Base-by-base conservation (phyloP, 2,113 vertebrate genomes). In the Lepisosteus osseus region DNA sequence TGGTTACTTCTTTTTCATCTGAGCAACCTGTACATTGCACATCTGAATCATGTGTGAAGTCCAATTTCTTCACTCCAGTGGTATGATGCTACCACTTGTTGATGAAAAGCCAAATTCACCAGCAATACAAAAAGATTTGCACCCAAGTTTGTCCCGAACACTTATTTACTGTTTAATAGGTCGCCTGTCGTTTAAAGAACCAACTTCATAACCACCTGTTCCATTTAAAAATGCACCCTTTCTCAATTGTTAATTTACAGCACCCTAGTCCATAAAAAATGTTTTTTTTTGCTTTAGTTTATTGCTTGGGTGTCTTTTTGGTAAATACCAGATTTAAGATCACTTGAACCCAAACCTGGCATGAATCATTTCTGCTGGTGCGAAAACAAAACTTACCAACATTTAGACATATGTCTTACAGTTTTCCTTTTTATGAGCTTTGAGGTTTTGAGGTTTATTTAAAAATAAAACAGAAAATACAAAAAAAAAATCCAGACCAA, bases 371-470 rank as follows among this genome's bases (percentile, higher is more conserved):
- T 8, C 57, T 14, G 57, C 5, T 13, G 57, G 14, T 59, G 6
- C n/a, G 14, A 59, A 59, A 59, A n/a, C n/a, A 59, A 59, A 13
- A 5, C 4, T 6, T 59, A 13, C 14, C 57, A 51, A 51, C 47
- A 51, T 9, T 51, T 9, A 51, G 47, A 51, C 47, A 51, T 6
- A 51, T 51, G 47, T 51, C 5, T 9, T 6, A 5, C 47, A 6
- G 5, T 44, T 72, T 76, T 82, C 83, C 76, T 76, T 76, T 80
- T 74, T 75, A 73, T 74, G 74, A 79, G 81, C 78, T 77, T 83
- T 89, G 87, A 91, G 87, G 88, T 89, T 87, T 68, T 89, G 88
- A 90, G 87, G 84, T 90, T 85, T 69, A 29, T 82, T 45, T 47
- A 63, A 67, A 65, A 54, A 70, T 61, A 44, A 43, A 67, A 12